These are phyloP conservation scores for Tichodroma muraria DNA, from an alignment of 2,113 vertebrate species.

Conservation along the genomic window DNA sequence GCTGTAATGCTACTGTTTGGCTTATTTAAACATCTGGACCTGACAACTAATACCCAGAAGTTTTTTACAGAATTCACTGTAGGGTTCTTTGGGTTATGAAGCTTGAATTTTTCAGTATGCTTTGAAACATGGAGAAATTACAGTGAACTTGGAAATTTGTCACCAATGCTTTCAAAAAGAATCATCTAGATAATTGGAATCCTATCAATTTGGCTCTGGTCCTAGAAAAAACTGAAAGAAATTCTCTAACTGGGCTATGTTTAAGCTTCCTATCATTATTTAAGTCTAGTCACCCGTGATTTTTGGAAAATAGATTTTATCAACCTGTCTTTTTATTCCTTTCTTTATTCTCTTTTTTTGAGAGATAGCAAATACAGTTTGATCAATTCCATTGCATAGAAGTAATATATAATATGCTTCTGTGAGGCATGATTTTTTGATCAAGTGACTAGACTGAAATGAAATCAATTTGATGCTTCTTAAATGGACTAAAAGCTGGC, in stretches of 20 bases:
- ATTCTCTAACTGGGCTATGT: not conserved
- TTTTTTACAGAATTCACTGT: not conserved
- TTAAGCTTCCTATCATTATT: conserved; percentile 16
- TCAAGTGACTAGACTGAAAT: conserved; percentile 38
- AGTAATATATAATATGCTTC: conserved; percentile 17
- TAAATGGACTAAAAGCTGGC: conserved; percentile 23
- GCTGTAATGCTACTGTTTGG: not conserved
- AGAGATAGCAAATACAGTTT: conserved; percentile 23
- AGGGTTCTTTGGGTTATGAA: not conserved
- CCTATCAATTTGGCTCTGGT: not conserved
- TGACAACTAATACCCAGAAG: not conserved
- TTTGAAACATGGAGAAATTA: not conserved
- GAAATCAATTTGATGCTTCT: conserved; percentile 37
- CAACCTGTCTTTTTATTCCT: not conserved
- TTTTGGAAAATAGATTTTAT: conserved; percentile 32
- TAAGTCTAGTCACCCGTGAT: not conserved
- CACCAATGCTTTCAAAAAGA: not conserved
- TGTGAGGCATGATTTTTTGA: conserved; percentile 38
- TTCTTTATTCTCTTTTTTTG: conserved; percentile 13
- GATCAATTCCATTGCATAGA: not conserved
- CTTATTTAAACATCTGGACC: not conserved
- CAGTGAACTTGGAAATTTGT: not conserved
- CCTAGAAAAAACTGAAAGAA: not conserved
- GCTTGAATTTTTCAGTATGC: not conserved
- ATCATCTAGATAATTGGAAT: not conserved